phyloP scores from a whole-genome alignment of 2,113 vertebrate species.

The Zapornia atra region DNA sequence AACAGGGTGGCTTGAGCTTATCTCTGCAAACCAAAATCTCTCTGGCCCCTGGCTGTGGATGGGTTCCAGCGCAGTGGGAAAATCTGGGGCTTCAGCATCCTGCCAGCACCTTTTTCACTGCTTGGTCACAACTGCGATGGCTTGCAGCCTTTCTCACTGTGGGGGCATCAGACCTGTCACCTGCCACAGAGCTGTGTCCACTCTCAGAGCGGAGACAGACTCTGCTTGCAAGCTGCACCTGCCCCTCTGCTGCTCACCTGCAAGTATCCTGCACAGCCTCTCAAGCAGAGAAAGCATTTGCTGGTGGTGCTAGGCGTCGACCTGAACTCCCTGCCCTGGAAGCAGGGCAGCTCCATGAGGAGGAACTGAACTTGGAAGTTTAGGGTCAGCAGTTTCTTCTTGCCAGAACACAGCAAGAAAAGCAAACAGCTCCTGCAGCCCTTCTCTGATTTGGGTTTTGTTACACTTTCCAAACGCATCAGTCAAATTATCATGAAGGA shows the following conservation, averaged over 20 bases:
- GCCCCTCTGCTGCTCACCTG: not conserved
- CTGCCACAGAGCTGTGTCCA: not conserved
- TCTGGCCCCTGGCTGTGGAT: not conserved
- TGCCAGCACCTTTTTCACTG: not conserved
- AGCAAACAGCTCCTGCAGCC: conserved; percentile 16
- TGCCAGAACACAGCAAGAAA: conserved; percentile 20
- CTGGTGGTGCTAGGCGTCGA: not conserved
- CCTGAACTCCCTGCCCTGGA: not conserved
- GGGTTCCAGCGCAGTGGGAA: not conserved
- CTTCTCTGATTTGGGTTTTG: not conserved
- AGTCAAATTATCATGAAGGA: conserved; percentile 6
- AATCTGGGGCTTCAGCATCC: not conserved
- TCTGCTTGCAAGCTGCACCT: not conserved
- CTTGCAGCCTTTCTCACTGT: not conserved
- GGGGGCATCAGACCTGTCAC: not conserved
- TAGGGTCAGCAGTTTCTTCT: not conserved
- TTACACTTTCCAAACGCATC: not conserved
- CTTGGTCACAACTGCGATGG: not conserved
- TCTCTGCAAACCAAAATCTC: not conserved
- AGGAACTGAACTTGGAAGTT: not conserved
- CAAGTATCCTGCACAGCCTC: not conserved
- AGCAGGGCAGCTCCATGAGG: not conserved
- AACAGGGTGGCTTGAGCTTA: not conserved
- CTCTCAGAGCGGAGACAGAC: not conserved
- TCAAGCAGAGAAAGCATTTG: not conserved